Conservation (phyloP, 2,888 invertebrate species). For the Orchestes rusci region DNA sequence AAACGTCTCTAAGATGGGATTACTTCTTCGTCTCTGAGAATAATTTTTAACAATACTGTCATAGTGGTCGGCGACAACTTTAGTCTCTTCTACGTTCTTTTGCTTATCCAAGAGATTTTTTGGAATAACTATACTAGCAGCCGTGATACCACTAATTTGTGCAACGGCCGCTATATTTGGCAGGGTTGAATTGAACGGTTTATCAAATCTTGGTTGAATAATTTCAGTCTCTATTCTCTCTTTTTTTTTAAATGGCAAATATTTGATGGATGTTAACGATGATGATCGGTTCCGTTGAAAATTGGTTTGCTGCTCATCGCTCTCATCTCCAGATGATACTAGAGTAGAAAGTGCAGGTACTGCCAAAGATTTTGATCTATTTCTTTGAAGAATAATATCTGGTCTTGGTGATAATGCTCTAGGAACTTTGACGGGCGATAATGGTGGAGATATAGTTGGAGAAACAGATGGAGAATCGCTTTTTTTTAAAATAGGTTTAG, state of each 20-base stretch:
- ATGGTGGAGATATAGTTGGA: slow-evolving; percentile 29
- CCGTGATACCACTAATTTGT: slow-evolving; percentile 36
- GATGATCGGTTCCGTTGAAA: slow-evolving; percentile 26
- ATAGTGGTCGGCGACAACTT: slow-evolving; percentile 70
- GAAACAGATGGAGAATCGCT: slow-evolving; percentile 25
- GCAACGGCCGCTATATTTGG: slow-evolving; percentile 32
- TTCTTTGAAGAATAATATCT: slow-evolving; percentile 23
- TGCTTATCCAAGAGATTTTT: slow-evolving; percentile 36
- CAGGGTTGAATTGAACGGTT: slow-evolving; percentile 15
- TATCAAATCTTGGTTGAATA: too few species aligned
- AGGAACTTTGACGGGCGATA: slow-evolving; percentile 23
- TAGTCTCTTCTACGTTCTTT: slow-evolving; percentile 56
- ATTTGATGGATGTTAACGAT: slow-evolving; percentile 29
- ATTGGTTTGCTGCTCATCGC: slow-evolving; percentile 9
- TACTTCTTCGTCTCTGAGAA: slow-evolving; percentile 41
- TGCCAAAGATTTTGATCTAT: slow-evolving; percentile 23
- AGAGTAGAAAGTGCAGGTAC: slow-evolving; percentile 20
- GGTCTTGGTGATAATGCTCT: slow-evolving; percentile 25
- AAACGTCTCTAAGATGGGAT: slow-evolving; percentile 30
- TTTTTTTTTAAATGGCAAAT: slow-evolving; percentile 5
- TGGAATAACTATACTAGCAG: slow-evolving; percentile 39
- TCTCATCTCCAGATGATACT: slow-evolving; percentile 19
- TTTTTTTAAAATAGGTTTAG: slow-evolving; percentile 71
- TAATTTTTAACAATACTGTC: slow-evolving; percentile 71
- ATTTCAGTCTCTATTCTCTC: slow-evolving; percentile 9